Conservation (phyloP, 2,888 invertebrate species). For the Oligia fasciuncula region DNA sequence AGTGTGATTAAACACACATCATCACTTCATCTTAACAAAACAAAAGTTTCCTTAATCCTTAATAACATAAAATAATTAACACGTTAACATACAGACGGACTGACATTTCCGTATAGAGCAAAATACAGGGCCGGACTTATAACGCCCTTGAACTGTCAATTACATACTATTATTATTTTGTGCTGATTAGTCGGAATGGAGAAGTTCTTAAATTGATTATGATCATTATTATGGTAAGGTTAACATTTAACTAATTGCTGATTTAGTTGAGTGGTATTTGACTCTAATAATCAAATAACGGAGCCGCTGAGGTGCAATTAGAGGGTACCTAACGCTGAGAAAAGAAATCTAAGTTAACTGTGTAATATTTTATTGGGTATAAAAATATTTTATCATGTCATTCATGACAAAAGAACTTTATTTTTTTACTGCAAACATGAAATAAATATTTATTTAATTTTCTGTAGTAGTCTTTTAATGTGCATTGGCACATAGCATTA, state of each 20-base stretch:
- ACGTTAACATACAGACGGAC: neutral
- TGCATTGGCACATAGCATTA: neutral
- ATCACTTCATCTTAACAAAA: neutral
- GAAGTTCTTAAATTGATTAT: constrained; percentile 16
- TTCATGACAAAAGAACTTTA: too few relatives aligned
- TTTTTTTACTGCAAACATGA: neutral
- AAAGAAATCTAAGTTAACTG: neutral
- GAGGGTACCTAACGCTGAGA: neutral
- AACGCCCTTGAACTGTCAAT: constrained; percentile 34
- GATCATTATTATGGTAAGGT: constrained; percentile 18
- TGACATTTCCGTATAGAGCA: constrained; percentile 45
- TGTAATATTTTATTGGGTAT: neutral
- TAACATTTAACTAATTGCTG: neutral
- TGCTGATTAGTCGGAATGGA: constrained; percentile 11
- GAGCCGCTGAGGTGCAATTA: neutral
- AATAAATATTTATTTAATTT: too few relatives aligned
- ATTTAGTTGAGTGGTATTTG: neutral
- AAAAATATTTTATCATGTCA: neutral
- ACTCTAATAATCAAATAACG: neutral
- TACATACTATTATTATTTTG: neutral
- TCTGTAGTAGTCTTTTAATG: too few relatives aligned
- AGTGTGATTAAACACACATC: too few relatives aligned
- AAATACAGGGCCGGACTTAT: constrained; percentile 28
- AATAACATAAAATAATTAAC: constrained; percentile 8
- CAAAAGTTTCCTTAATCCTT: neutral